Evolutionary conservation across 2,888 invertebrate genomes (phyloP).

Genomic region (Ormyrus labotus): DNA sequence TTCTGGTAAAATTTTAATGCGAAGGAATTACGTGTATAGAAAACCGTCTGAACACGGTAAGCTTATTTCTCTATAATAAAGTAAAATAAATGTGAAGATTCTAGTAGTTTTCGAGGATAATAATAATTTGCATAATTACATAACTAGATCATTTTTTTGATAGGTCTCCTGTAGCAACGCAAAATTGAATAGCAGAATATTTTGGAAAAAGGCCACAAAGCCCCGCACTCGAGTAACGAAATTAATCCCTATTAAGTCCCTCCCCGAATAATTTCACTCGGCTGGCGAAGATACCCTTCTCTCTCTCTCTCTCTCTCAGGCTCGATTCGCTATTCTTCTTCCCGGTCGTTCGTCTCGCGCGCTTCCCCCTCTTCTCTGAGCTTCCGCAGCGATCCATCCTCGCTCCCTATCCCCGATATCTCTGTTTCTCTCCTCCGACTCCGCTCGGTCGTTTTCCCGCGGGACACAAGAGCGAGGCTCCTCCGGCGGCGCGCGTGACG

Average conservation of each 20-base stretch:
- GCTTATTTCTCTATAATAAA: too few species aligned
- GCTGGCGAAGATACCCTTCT: background rate
- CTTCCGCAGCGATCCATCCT: background rate
- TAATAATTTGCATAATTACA: too few species aligned
- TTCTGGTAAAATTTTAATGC: too few species aligned
- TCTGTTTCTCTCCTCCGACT: background rate
- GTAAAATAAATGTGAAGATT: too few species aligned
- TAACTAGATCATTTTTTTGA: too few species aligned
- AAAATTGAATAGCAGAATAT: too few species aligned
- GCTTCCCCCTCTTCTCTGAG: background rate
- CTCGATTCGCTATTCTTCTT: background rate
- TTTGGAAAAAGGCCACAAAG: too few species aligned
- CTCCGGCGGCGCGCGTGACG: conserved; percentile 58
- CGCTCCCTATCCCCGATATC: conserved; percentile 12
- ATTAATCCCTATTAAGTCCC: background rate
- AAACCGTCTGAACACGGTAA: too few species aligned
- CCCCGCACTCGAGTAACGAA: background rate
- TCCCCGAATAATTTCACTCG: conserved; percentile 5
- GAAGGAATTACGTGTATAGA: too few species aligned
- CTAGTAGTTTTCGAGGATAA: too few species aligned
- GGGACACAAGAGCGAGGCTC: conserved; percentile 64
- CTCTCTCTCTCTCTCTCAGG: background rate
- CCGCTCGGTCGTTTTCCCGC: conserved; percentile 58
- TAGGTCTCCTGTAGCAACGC: too few species aligned
- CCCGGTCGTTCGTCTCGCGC: background rate